These are phyloP conservation scores for Microtus ochrogaster DNA, from an alignment of 2,113 vertebrate genomes.

Conservation along the genomic window DNA sequence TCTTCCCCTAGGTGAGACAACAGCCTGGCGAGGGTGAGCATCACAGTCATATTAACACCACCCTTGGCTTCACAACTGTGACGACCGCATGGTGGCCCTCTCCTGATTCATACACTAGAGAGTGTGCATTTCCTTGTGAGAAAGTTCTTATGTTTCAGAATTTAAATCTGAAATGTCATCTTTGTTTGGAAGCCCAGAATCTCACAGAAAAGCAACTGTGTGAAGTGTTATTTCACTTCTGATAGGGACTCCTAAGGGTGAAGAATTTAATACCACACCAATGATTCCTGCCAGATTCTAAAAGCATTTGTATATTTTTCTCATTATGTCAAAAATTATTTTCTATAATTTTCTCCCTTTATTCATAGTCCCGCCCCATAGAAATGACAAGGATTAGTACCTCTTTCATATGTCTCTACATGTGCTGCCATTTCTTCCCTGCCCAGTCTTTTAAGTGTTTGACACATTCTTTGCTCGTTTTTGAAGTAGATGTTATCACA, in stretches of 20 bases:
- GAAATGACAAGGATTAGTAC: background rate
- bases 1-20: background rate
- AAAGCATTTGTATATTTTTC: background rate
- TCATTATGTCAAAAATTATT: background rate
- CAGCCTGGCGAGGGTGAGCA: background rate
- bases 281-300: background rate
- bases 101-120: background rate
- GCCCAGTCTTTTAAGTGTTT: background rate
- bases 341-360: background rate
- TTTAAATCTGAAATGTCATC: conserved; percentile 11
- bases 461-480: background rate
- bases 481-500: background rate
- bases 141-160: background rate
- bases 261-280: background rate
- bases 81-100: background rate
- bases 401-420: background rate
- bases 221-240: background rate
- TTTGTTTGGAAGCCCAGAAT: conserved; percentile 7
- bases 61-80: background rate
- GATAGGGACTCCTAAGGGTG: background rate
- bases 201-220: background rate
- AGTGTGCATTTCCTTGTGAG: background rate
- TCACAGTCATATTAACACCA: background rate
- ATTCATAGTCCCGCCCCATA: background rate
- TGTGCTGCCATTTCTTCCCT: background rate